Evolutionary conservation across 1,140 invertebrate genomes (phyloP), one percentile per base, ranked within the genome.

Genomic region (Apis florea): DNA sequence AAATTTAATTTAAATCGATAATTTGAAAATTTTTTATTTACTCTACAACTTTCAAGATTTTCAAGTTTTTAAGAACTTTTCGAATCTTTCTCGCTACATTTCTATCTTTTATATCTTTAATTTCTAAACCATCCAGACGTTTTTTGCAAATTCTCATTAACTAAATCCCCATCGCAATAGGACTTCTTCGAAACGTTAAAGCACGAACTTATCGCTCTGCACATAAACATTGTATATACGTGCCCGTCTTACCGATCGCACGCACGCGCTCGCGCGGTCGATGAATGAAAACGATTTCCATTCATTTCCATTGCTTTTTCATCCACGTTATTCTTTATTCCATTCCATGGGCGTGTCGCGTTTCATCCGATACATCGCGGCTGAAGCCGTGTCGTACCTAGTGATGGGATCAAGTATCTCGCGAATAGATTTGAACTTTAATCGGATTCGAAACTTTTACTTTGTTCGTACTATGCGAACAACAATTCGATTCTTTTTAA

Each of bases 341-440:
- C 59, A 66, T 81, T 75, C 79, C 71, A 66, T 81, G 83, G 83
- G 79, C 61, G 79, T 82, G 79, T 77, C 78, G 64, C 82, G 78
- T 84, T 84, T 81, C 83, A 77, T 80, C 75, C 83, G 84, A 85
- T 81, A 81, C 63, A 76, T 82, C 74, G 58, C 58, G 9, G 24
- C 26, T 31, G 47, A 31, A n/a, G 66, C 24, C 11, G 74, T 53
- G 47, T 76, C 67, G 68, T 40, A 51, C 24, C 5, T 40, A 40
- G 31, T 40, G 31, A 40, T 40, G 31, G 31, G 31, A 40, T 40
- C 31, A 40, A 40, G 31, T 40, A 40, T 40, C 31, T 40, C 5
- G 31, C 31, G 31, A 40, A 6, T 40, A 40, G 31, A 40, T 40
- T 40, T 40, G 31, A 40, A 40, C 31, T 40, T 6, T 40, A 40